Percentiles rank a stretch among this genome's conserved stretches.
Conservation (phyloP, 2,797 vertebrate genomes). For the Hoplostethus mediterraneus region DNA sequence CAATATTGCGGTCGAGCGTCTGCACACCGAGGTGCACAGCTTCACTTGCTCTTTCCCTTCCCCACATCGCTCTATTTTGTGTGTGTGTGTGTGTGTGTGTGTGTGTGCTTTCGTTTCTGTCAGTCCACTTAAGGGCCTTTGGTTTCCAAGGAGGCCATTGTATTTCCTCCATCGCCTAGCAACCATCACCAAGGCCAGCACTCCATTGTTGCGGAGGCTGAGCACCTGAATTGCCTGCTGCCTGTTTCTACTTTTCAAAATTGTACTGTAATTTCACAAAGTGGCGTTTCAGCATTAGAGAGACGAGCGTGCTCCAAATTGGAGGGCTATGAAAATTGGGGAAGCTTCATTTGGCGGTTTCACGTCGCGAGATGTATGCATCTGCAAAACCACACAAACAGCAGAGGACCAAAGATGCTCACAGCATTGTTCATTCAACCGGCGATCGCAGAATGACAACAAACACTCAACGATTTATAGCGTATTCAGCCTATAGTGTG, state of each 20-base stretch:
- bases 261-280: constrained; percentile 86
- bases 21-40: constrained; percentile 64
- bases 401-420: constrained; percentile 16
- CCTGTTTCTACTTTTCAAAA: constrained; percentile 84
- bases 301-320: constrained; percentile 52
- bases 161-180: constrained; percentile 87
- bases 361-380: constrained; percentile 35
- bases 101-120: constrained; percentile 75
- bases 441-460: constrained; percentile 39
- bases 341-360: constrained; percentile 69
- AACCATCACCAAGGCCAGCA: constrained; percentile 88
- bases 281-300: constrained; percentile 81
- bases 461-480: constrained; percentile 50
- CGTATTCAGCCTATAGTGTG: constrained; percentile 12
- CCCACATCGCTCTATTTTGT: constrained; percentile 61
- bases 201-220: constrained; percentile 86
- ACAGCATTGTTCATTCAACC: constrained; percentile 25
- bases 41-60: constrained; percentile 72
- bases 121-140: constrained; percentile 87
- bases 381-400: constrained; percentile 61
- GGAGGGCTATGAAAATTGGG: constrained; percentile 71
- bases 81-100: constrained; percentile 31
- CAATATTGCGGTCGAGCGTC: constrained; percentile 54
- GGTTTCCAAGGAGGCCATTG: constrained; percentile 89
- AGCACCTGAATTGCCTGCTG: constrained; percentile 83